These are phyloP conservation scores for Parnassius glacialis DNA, from an alignment of 2,888 invertebrate genomes.

Conservation along the genomic window DNA sequence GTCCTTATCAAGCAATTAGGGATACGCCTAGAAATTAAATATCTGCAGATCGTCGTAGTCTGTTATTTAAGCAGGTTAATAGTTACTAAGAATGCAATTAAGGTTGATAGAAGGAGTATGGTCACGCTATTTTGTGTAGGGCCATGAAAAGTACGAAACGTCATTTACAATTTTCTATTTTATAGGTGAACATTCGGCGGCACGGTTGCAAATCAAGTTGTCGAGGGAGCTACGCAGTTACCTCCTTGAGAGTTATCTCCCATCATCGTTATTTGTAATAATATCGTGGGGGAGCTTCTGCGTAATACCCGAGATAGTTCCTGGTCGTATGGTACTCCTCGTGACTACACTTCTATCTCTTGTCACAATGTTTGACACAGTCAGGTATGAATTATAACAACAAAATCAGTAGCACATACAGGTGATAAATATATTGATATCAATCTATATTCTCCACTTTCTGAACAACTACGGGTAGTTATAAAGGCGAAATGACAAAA, in stretches of 20 bases:
- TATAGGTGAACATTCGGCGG: slow-evolving; percentile 82
- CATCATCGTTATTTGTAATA: slow-evolving; percentile 83
- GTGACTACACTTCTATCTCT: slow-evolving; percentile 83
- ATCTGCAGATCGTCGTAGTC: slow-evolving; percentile 30
- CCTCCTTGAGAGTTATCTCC: slow-evolving; percentile 83
- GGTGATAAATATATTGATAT: not conserved
- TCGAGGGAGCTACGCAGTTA: slow-evolving; percentile 83
- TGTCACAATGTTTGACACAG: slow-evolving; percentile 85
- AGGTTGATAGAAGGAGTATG: slow-evolving; percentile 24
- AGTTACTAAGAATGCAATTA: slow-evolving; percentile 30
- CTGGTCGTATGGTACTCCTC: slow-evolving; percentile 83
- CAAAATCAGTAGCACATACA: not conserved
- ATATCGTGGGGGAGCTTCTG: slow-evolving; percentile 86
- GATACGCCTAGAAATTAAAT: slow-evolving; percentile 18
- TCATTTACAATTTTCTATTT: slow-evolving; percentile 26
- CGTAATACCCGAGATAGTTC: slow-evolving; percentile 84
- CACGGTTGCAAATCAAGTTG: slow-evolving; percentile 81
- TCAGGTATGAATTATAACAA: slow-evolving; percentile 61
- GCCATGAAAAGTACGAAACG: not conserved
- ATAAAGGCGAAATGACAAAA: too few relatives aligned
- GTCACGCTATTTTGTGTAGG: slow-evolving; percentile 12
- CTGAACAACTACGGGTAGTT: too few relatives aligned
- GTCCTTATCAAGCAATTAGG: slow-evolving; percentile 18
- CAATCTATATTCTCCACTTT: too few relatives aligned
- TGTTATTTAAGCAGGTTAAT: slow-evolving; percentile 20